A percentile compares a stretch with the other conserved stretches of the same genome.
Evolutionary conservation across 1,140 invertebrate species (phyloP).

Genomic region (Platyscapa corneri): DNA sequence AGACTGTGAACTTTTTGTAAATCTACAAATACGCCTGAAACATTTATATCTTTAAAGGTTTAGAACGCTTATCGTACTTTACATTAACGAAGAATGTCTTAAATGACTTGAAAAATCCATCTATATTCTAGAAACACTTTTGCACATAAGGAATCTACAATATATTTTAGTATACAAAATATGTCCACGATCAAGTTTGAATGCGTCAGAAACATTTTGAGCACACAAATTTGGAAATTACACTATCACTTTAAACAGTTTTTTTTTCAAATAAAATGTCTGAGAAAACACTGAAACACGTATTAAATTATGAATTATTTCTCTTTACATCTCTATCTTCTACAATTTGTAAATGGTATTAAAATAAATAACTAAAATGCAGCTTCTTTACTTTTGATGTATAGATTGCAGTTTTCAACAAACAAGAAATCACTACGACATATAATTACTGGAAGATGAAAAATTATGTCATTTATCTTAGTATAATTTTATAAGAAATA

Average conservation of each 20-base stretch:
- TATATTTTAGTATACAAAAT: constrained; percentile 45
- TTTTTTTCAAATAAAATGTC: constrained; percentile 13
- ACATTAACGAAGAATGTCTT: constrained; percentile 35
- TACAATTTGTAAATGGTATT: constrained; percentile 28
- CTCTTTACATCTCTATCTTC: neutral
- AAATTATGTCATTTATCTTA: neutral
- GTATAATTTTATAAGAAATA: neutral
- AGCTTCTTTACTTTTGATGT: constrained; percentile 56
- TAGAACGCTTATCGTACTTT: constrained; percentile 30
- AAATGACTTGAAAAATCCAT: constrained; percentile 41
- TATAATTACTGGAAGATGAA: constrained; percentile 42
- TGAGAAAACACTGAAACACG: constrained; percentile 27
- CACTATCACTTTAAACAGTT: constrained; percentile 46
- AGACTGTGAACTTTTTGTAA: constrained; percentile 39
- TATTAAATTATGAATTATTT: constrained; percentile 17
- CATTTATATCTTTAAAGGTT: constrained; percentile 42
- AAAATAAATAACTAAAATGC: constrained; percentile 22
- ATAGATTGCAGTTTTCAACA: constrained; percentile 54
- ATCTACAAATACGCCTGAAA: constrained; percentile 46
- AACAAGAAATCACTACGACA: constrained; percentile 58
- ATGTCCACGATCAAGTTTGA: constrained; percentile 44
- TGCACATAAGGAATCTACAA: constrained; percentile 27
- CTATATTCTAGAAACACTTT: constrained; percentile 41
- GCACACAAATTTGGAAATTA: constrained; percentile 47
- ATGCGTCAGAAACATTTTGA: constrained; percentile 49